Conservation (phyloP, 2,113 vertebrate species). For the Trinectes maculatus region DNA sequence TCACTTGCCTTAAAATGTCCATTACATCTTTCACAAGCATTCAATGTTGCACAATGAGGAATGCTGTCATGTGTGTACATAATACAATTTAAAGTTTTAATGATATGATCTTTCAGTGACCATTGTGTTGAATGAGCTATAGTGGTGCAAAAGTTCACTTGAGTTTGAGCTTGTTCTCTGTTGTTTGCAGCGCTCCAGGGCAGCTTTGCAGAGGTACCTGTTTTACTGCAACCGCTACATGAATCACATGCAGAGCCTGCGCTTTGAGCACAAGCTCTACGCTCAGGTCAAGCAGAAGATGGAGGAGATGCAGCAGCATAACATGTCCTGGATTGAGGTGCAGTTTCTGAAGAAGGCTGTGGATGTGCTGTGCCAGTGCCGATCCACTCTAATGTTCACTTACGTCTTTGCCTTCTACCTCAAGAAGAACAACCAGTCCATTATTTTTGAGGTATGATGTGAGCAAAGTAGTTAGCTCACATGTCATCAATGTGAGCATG, state of each 20-base stretch:
- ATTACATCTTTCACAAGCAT: neutral
- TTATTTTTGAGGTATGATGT: constrained; percentile 97
- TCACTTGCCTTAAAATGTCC: neutral
- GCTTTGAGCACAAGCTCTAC: constrained; percentile 99
- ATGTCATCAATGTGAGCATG: neutral
- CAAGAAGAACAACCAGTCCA: constrained; percentile 99
- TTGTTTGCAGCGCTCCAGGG: constrained; percentile 90
- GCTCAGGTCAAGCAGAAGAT: constrained; percentile 99
- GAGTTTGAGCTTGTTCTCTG: constrained; percentile 22
- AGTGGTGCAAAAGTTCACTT: neutral
- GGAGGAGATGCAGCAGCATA: constrained; percentile 99
- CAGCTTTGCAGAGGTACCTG: constrained; percentile 98
- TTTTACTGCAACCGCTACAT: constrained; percentile 99
- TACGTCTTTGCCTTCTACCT: constrained; percentile 99
- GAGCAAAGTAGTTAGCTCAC: neutral
- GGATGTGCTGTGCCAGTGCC: constrained; percentile 99
- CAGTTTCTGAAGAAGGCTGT: constrained; percentile 99
- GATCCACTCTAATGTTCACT: constrained; percentile 99
- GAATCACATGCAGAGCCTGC: constrained; percentile 99
- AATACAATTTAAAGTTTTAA: neutral
- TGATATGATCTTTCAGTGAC: neutral
- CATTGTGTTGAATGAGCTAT: neutral
- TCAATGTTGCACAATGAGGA: neutral
- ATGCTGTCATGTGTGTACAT: neutral
- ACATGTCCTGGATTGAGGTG: constrained; percentile 99